Evolutionary conservation across 2,113 vertebrate species (phyloP).

Genomic region (Lipotes vexillifer): DNA sequence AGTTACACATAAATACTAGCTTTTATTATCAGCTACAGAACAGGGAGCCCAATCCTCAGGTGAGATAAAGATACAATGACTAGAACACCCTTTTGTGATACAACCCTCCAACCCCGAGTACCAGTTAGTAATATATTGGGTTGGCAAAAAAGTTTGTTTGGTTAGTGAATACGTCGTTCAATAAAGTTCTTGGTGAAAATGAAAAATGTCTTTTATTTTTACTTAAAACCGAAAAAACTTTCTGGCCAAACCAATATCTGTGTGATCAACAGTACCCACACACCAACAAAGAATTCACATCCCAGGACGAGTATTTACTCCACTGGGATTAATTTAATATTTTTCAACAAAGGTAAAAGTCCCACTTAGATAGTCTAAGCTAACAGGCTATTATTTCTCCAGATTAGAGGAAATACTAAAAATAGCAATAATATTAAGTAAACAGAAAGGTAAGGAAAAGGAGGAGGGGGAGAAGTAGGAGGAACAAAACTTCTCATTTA

Average conservation of each 20-base stretch:
- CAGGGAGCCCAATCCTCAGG: background rate
- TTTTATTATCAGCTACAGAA: background rate
- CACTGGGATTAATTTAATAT: background rate
- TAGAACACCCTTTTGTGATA: background rate
- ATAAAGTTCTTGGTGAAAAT: no score
- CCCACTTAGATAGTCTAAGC: background rate
- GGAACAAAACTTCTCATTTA: background rate
- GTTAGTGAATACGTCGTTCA: no score
- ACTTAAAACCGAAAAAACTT: no score
- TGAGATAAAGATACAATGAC: background rate
- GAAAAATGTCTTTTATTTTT: no score
- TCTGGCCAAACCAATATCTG: no score
- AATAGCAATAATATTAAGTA: background rate
- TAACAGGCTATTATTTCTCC: background rate
- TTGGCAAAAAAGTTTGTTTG: no score
- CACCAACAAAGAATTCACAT: background rate
- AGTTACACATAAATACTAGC: background rate
- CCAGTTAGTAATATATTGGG: no score
- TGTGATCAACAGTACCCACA: background rate
- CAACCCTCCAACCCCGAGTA: background rate
- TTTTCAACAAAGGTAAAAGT: background rate
- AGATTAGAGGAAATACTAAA: background rate
- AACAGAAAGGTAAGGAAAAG: background rate
- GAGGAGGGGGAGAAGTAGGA: background rate
- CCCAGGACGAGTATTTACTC: background rate